Evolutionary conservation across 2,797 vertebrate species (phyloP).

Genomic region (Gymnothorax javanicus): DNA sequence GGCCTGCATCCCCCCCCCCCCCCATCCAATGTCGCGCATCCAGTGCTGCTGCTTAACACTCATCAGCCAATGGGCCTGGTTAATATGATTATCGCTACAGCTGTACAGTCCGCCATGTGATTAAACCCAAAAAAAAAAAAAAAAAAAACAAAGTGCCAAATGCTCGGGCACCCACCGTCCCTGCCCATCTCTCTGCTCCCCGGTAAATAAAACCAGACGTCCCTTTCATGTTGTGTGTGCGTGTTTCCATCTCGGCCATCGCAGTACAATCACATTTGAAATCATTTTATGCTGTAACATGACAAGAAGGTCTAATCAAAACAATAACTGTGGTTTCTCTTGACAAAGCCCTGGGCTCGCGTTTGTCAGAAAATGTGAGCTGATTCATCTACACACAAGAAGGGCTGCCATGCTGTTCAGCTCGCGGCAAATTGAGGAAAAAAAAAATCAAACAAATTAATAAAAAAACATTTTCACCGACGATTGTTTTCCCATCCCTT

Average conservation of each 20-base stretch:
- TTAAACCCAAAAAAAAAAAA: constrained; percentile 40
- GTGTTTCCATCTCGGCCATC: constrained; percentile 64
- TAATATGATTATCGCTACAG: constrained; percentile 63
- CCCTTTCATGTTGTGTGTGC: constrained; percentile 67
- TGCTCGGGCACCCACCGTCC: constrained; percentile 38
- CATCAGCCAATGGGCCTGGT: constrained; percentile 53
- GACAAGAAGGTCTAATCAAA: constrained; percentile 66
- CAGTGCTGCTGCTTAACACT: constrained; percentile 52
- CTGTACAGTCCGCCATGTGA: constrained; percentile 50
- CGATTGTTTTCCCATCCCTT: constrained; percentile 33
- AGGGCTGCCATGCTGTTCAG: constrained; percentile 73
- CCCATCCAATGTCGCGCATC: constrained; percentile 56
- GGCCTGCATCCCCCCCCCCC: constrained; percentile 56
- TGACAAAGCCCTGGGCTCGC: constrained; percentile 71
- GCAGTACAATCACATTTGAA: constrained; percentile 71
- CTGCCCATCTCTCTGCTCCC: constrained; percentile 43
- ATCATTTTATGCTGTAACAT: constrained; percentile 68
- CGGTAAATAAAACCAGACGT: constrained; percentile 72
- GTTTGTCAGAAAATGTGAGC: constrained; percentile 75
- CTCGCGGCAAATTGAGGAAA: constrained; percentile 28
- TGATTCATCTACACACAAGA: constrained; percentile 73
- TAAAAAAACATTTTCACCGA: not conserved
- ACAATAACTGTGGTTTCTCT: constrained; percentile 72
- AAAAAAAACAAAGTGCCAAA: constrained; percentile 63
- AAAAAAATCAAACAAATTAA: constrained; percentile 35